Percentiles rank a stretch among this genome's conserved stretches.
Evolutionary conservation across 1,140 invertebrate species (phyloP).

Genomic region (Amyelois transitella): DNA sequence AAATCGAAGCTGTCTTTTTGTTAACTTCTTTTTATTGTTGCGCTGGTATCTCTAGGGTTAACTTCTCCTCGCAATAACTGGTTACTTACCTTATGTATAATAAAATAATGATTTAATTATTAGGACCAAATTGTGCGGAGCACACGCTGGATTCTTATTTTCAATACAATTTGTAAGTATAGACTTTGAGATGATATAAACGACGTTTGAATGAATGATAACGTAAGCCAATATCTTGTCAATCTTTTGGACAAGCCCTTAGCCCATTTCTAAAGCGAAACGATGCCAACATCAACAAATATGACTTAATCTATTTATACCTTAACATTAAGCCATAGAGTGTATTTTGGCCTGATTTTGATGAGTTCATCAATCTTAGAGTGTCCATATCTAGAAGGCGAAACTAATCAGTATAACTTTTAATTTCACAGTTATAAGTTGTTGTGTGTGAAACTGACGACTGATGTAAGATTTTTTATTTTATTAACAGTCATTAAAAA

Average conservation of each 20-base stretch:
- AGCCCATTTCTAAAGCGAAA: not conserved
- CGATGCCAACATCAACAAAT: not conserved
- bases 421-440: too few relatives aligned
- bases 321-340: not conserved
- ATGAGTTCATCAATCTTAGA: not conserved
- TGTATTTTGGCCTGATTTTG: not conserved
- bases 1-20: conserved; percentile 3
- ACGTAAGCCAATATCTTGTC: not conserved
- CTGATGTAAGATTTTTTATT: not conserved
- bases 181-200: too few relatives aligned
- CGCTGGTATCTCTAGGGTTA: too few relatives aligned
- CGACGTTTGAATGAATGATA: not conserved
- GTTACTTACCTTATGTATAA: too few relatives aligned
- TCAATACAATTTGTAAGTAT: too few relatives aligned
- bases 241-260: not conserved
- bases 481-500: not conserved
- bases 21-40: too few relatives aligned
- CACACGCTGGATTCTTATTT: too few relatives aligned
- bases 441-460: not conserved
- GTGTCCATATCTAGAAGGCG: not conserved
- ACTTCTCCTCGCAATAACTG: too few relatives aligned
- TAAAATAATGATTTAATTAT: too few relatives aligned
- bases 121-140: too few relatives aligned
- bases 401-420: not conserved
- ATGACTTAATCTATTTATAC: not conserved